Evolutionary conservation across 2,797 vertebrate species (phyloP), one percentile per base, ranked within the genome.

Genomic region (Saguinus oedipus): DNA sequence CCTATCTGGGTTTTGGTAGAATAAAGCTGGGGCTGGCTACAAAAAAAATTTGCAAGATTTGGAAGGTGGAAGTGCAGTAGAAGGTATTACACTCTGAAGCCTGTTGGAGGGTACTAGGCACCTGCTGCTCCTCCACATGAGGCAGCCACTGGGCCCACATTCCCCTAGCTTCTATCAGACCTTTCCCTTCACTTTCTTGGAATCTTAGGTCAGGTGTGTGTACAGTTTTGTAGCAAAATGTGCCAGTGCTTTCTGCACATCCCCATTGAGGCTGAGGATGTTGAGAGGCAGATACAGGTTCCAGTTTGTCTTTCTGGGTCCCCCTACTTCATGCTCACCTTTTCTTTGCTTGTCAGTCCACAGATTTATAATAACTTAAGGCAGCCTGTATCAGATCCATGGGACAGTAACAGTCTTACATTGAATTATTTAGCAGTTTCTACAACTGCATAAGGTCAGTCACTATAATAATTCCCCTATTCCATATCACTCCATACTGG

Each of bases 1-100:
- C 48, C 64, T 83, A 17, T 42, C 15, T 82, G 82, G 68, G 46
- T 83, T 74, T 24, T 39, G 82, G 88, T 87, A 22, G 36, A 53
- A 59, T 30, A 74, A 68, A 46, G 22, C 46, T 85, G 46, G 59
- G 55, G 12, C 33, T 94, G 74, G 70, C 68, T 7, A 10, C 46
- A 48, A 42, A 74, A 74, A 42, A 79, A 68, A 59, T 53, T 57
- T 33, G 33, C 33, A 20, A 79, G 24, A 55, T 68, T 50, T 55
- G 27, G 85, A 57, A 55, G 24, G 81, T 1, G 12, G 44, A 55
- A 27, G 59, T 17, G 33, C 64, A 72, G 68, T 39, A 50, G 44
- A 19, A 20, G 61, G 53, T 11, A 39, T 48, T 19, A 5, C 13
- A 7, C 17, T 59, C 39, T 74, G 81, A 70, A 53, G 85, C 13